phyloP scores from a whole-genome alignment of 2,797 vertebrate species.

The Taenioides sp. region DNA sequence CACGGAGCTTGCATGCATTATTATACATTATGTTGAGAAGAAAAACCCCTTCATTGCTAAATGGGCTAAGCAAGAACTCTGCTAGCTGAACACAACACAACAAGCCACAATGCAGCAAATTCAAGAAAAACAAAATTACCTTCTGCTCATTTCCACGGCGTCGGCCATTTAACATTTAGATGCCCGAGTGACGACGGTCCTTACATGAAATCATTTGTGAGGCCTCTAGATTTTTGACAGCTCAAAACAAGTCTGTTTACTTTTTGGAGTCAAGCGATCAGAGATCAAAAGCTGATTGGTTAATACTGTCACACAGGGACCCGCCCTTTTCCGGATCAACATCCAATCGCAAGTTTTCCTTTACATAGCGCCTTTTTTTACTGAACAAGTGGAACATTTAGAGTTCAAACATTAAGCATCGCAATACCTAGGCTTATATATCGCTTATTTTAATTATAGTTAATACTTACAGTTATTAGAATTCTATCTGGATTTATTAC shows the following conservation, averaged over 20 bases:
- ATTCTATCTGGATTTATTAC: too few relatives aligned
- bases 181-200: background rate
- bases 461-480: too few relatives aligned
- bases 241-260: slow-evolving; percentile 63
- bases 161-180: background rate
- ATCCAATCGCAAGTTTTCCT: slow-evolving; percentile 40
- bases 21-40: background rate
- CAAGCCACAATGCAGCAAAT: background rate
- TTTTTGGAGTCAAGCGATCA: slow-evolving; percentile 36
- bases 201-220: accelerated
- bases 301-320: background rate
- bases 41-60: background rate
- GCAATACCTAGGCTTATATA: background rate
- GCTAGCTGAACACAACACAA: background rate
- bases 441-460: too few relatives aligned
- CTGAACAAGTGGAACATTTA: background rate
- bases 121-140: background rate
- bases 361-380: background rate
- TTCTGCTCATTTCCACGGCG: background rate
- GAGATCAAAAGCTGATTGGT: slow-evolving; percentile 49
- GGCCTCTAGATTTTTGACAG: slow-evolving; percentile 36
- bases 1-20: background rate
- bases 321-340: slow-evolving; percentile 16
- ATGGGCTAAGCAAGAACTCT: background rate
- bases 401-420: background rate